Conservation (phyloP, 2,888 invertebrate species). For the Himalopsyche kuldschensis region DNA sequence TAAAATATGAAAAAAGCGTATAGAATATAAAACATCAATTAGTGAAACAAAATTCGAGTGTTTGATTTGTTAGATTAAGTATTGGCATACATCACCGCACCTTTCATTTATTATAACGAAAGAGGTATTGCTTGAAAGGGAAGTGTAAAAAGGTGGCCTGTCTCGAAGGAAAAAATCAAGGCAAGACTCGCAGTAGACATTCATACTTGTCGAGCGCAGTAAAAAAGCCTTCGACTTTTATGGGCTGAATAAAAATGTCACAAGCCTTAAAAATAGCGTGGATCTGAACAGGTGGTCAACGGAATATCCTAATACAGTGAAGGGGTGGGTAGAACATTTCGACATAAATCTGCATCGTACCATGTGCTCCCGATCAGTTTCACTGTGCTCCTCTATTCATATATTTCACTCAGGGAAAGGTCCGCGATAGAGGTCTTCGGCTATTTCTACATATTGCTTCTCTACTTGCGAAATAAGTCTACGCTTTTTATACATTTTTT, state of each 20-base stretch:
- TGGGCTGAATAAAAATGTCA: slow-evolving; percentile 21
- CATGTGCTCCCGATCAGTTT: slow-evolving; percentile 7
- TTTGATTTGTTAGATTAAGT: not conserved
- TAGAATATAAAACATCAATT: too few species aligned
- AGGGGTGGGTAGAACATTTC: slow-evolving; percentile 7
- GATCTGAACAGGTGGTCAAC: slow-evolving; percentile 15
- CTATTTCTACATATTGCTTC: not conserved
- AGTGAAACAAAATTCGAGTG: not conserved
- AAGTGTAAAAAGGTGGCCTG: not conserved
- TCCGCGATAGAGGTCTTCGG: not conserved
- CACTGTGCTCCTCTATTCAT: not conserved
- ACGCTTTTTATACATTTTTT: not conserved
- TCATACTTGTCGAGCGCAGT: slow-evolving; percentile 8
- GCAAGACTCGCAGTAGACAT: not conserved
- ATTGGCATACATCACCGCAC: not conserved
- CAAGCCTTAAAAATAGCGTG: slow-evolving; percentile 3
- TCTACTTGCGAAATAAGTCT: not conserved
- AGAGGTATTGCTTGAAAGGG: not conserved
- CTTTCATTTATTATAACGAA: not conserved
- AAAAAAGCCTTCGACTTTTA: slow-evolving; percentile 21
- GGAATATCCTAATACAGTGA: slow-evolving; percentile 3
- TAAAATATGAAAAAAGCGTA: too few species aligned
- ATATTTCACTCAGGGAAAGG: not conserved
- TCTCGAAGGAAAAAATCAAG: not conserved
- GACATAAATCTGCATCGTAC: slow-evolving; percentile 15